A percentile compares a stretch with the other conserved stretches of the same genome.
These are phyloP conservation scores for Actinostola sp. DNA, from an alignment of 92 coral and sea anemone genomes.

Conservation along the genomic window DNA sequence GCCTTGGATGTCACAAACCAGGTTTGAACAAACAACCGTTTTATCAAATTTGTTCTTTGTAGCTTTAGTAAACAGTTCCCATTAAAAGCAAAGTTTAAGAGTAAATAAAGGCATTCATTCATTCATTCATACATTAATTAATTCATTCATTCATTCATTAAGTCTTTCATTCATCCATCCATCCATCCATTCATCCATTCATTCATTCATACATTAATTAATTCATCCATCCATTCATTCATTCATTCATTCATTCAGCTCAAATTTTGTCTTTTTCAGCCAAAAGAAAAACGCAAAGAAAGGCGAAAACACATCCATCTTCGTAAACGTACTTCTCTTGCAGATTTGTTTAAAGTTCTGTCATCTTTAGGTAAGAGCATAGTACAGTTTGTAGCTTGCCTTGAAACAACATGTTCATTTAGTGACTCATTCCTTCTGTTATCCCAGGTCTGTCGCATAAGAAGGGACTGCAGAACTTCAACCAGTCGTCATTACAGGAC, in stretches of 20 bases:
- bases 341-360: conserved; percentile 88
- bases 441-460: conserved; percentile 86
- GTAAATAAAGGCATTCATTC: no score
- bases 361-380: conserved; percentile 72
- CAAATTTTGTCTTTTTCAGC: conserved; percentile 39
- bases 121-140: not conserved
- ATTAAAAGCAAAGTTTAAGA: no score
- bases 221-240: not conserved
- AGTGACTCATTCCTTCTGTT: not conserved
- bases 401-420: not conserved
- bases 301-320: conserved; percentile 83
- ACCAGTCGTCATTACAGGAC: conserved; percentile 63
- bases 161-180: not conserved
- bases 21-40: conserved; percentile 52
- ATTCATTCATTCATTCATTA: not conserved
- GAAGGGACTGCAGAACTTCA: conserved; percentile 71
- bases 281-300: conserved; percentile 79
- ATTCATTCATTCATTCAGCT: not conserved
- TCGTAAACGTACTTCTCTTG: conserved; percentile 81
- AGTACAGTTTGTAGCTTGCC: not conserved
- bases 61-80: no score
- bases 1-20: conserved; percentile 77
- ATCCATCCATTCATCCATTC: not conserved
- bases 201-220: not conserved
- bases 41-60: no score